Evolutionary conservation across 2,797 vertebrate genomes (phyloP), one percentile per base, ranked within the genome.

Genomic region (Acrossocheilus wenchowensis): DNA sequence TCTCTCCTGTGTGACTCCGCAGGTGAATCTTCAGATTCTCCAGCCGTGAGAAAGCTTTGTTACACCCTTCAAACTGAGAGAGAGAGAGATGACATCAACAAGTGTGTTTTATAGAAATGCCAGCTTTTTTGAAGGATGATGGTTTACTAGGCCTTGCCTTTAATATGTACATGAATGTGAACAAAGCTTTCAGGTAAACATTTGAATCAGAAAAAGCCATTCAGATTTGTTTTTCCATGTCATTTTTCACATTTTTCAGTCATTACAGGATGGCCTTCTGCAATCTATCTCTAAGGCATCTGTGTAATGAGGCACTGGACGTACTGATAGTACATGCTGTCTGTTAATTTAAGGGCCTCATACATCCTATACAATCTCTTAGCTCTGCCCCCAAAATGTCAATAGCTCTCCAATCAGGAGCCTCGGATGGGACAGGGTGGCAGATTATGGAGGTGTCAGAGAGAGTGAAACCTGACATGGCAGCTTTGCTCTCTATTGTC

Each of bases 11-110:
- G 90, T 99, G 98, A 93, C 97, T 98, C 89, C 97, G 95, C 91
- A 98, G 95, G 95, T 98, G 97, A 93, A 98, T 98, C 96, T 98
- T 98, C 91, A 98, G 96, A 94, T 98, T 98, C 94, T 98, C 97
- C 91, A 98, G 96, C 83, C 97, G 96, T 41, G 97, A 98, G 94
- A 98, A 98, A 7, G 97, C 97, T 94, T 98, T 98, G 95, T 97
- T 98, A 88, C 97, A 98, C 83, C 97, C 97, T 93, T 98, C 97
- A 66, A 98, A 98, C 97, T 98, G 94, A 82, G 23, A 87, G 78
- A 54, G 74, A 84, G 21, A 77, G 36, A 52, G 73, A 66, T 60
- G 45, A 84, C 30, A 68, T 39, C 68, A 26, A n/a, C 45, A 54
- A 57, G 41, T 15, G 17, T 17, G 43, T 60, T 30, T 39, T 21